phyloP scores from a whole-genome alignment of 2,113 vertebrate genomes.

The Nycticebus coucang region DNA sequence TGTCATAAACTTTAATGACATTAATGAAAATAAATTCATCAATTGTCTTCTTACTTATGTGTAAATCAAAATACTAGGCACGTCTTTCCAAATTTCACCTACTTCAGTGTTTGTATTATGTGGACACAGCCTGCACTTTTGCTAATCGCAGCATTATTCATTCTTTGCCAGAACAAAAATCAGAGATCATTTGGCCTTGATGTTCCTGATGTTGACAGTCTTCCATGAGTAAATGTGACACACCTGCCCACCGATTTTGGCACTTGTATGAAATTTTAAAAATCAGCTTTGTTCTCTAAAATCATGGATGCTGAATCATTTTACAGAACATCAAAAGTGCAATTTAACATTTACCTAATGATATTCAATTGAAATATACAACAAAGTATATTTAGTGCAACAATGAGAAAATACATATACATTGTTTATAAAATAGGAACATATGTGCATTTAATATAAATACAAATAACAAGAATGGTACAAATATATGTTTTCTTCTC shows the following conservation, averaged over 20 bases:
- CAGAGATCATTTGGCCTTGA: accelerated
- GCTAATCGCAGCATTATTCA: neutral
- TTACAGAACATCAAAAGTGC: constrained; percentile 39
- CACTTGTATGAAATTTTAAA: neutral
- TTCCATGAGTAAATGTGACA: accelerated
- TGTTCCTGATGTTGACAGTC: neutral
- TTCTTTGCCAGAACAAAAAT: neutral
- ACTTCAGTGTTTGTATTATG: neutral
- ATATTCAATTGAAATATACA: constrained; percentile 52
- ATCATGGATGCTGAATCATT: neutral
- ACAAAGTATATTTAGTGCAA: constrained; percentile 56
- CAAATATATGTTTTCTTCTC: neutral
- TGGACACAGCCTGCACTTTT: neutral
- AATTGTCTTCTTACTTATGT: neutral
- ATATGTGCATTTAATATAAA: neutral
- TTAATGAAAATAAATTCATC: neutral
- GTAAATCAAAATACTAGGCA: neutral
- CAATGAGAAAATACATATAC: constrained; percentile 4
- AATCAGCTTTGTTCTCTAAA: neutral
- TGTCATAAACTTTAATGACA: neutral
- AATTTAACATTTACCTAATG: constrained; percentile 27
- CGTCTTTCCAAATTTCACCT: neutral
- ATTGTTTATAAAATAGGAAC: neutral
- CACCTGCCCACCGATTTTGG: constrained; percentile 23
- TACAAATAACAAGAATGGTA: constrained; percentile 41